Conservation (phyloP, 2,888 invertebrate species). For the Ophion costatus region DNA sequence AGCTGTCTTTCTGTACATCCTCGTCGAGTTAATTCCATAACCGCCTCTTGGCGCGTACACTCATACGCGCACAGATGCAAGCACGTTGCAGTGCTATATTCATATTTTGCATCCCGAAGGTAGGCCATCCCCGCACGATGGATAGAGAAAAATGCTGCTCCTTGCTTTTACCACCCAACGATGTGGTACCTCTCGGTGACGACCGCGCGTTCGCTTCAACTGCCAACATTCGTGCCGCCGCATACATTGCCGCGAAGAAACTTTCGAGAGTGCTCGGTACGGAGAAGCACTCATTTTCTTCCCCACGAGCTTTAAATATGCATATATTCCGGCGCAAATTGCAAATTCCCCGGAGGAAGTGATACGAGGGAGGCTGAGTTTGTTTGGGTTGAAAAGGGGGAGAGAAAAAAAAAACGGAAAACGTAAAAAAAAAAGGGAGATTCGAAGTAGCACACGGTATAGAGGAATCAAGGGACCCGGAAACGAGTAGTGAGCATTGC, state of each 20-base stretch:
- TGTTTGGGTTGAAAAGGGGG: neutral
- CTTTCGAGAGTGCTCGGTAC: neutral
- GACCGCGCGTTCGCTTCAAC: neutral
- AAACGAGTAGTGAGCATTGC: conserved; percentile 33
- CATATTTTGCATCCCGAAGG: neutral
- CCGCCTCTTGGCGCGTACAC: neutral
- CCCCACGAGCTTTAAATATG: neutral
- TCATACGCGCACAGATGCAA: neutral
- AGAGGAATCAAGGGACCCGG: conserved; percentile 42
- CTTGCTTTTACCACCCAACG: neutral
- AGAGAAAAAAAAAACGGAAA: neutral
- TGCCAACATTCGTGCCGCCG: neutral
- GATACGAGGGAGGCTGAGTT: conserved; percentile 11
- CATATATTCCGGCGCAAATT: conserved; percentile 41
- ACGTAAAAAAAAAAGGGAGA: neutral
- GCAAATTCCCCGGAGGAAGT: conserved; percentile 33
- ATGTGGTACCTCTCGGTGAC: neutral
- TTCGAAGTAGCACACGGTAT: conserved; percentile 22
- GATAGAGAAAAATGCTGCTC: neutral
- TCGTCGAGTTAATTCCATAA: neutral
- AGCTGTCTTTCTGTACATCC: neutral
- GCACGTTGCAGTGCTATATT: neutral
- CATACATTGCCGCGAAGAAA: neutral
- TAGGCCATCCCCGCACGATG: neutral
- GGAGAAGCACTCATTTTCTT: neutral